Conservation (phyloP, 2,888 invertebrate species). For the Alloplasta piceator region DNA sequence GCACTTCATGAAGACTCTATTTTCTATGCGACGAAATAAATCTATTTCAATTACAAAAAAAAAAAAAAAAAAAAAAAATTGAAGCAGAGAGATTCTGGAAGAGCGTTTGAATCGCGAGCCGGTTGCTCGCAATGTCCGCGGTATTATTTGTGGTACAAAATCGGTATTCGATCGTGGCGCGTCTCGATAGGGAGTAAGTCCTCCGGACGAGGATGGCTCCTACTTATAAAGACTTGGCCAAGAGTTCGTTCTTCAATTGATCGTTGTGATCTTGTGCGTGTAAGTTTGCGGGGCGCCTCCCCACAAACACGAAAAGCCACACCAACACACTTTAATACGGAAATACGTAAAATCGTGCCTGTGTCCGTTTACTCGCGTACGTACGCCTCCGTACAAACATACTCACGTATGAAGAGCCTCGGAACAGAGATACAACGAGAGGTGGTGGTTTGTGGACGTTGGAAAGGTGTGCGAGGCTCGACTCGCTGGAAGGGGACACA, state of each 20-base stretch:
- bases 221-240: constrained; percentile 82
- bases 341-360: background rate
- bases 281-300: background rate
- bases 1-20: constrained; percentile 13
- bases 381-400: constrained; percentile 14
- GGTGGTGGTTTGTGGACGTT: constrained; percentile 57
- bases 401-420: constrained; percentile 19
- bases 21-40: background rate
- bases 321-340: background rate
- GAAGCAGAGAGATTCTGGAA: too few relatives aligned
- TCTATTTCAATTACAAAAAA: too few relatives aligned
- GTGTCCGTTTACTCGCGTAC: constrained; percentile 21
- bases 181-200: constrained; percentile 83
- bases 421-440: constrained; percentile 44
- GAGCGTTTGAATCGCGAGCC: too few relatives aligned
- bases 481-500: constrained; percentile 75
- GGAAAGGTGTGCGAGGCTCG: constrained; percentile 57
- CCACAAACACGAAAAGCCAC: too few relatives aligned
- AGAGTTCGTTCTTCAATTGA: constrained; percentile 67
- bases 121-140: background rate
- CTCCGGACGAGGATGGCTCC: constrained; percentile 82
- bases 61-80: too few relatives aligned
- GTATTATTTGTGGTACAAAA: constrained; percentile 59
- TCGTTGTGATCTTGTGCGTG: constrained; percentile 45
- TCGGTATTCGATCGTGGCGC: constrained; percentile 80